Percentiles rank a stretch among this genome's conserved stretches.
phyloP scores from a whole-genome alignment of 2,113 vertebrate species.

The Brachypteracias leptosomus region DNA sequence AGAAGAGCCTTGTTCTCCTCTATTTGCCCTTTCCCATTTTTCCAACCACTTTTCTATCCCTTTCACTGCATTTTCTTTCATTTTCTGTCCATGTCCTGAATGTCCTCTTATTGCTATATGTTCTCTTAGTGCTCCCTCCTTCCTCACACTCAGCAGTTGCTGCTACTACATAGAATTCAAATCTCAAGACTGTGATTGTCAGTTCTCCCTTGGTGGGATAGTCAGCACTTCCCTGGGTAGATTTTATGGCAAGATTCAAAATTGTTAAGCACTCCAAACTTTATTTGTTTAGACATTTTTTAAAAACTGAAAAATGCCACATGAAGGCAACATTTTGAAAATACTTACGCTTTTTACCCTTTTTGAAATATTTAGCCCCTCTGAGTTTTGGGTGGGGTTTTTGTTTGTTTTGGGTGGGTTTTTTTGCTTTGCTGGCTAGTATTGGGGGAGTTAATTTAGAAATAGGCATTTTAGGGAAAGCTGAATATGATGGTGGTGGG shows the following conservation, averaged over 20 bases:
- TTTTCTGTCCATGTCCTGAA: not conserved
- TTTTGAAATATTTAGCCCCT: not conserved
- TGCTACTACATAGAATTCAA: not conserved
- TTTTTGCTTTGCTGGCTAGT: not conserved
- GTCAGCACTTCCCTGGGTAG: not conserved
- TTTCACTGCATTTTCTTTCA: not conserved
- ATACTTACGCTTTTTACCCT: not conserved
- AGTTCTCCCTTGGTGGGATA: not conserved
- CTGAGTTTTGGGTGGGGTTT: not conserved
- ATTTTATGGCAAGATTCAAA: not conserved
- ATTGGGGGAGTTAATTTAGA: not conserved
- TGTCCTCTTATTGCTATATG: not conserved
- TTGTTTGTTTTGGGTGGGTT: not conserved
- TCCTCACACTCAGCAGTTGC: not conserved
- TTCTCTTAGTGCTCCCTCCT: not conserved
- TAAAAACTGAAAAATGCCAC: not conserved
- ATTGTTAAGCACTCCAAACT: not conserved
- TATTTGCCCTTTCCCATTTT: not conserved
- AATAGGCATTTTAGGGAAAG: not conserved
- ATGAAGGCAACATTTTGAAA: not conserved
- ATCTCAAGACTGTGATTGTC: not conserved
- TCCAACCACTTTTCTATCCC: not conserved
- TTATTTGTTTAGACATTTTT: not conserved
- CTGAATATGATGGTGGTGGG: not conserved
- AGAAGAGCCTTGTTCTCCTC: not conserved